These are phyloP conservation scores for Drosophila demipolita DNA, from an alignment of 2,888 invertebrate genomes.

Conservation along the genomic window DNA sequence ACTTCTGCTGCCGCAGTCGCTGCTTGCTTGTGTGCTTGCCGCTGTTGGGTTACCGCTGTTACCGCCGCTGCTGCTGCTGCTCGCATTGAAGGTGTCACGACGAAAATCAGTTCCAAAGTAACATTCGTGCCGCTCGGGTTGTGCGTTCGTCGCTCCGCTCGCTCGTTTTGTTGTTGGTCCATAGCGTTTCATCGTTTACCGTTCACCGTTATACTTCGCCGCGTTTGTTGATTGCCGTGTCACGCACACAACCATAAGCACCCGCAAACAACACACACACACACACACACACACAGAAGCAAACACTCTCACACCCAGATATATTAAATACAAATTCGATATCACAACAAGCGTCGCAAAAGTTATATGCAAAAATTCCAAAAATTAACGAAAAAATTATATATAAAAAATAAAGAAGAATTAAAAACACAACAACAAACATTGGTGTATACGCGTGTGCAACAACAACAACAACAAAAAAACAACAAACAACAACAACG, in stretches of 20 bases:
- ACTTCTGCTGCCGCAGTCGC: conserved; percentile 64
- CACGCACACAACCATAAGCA: conserved; percentile 30
- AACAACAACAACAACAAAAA: conserved; percentile 30
- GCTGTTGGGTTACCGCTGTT: conserved; percentile 21
- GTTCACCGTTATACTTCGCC: conserved; percentile 65
- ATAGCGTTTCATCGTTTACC: conserved; percentile 46
- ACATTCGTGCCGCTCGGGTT: conserved; percentile 84
- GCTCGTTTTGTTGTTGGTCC: conserved; percentile 63
- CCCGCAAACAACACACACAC: conserved; percentile 7
- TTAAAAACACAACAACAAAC: conserved; percentile 25
- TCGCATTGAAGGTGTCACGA: conserved; percentile 76
- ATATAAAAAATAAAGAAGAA: conserved; percentile 2
- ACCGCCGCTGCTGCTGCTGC: conserved; percentile 53
- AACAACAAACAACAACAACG: conserved; percentile 20
- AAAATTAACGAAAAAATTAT: conserved; percentile 3
- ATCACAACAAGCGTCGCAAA: conserved; percentile 43
- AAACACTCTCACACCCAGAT: conserved; percentile 2
- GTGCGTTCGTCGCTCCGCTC: conserved; percentile 77
- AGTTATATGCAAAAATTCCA: conserved; percentile 30
- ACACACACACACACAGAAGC: conserved; percentile 9
- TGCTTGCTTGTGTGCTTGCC: conserved; percentile 28
- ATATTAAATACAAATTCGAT: conserved; percentile 19
- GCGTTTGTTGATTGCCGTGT: conserved; percentile 63
- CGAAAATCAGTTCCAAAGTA: conserved; percentile 84
- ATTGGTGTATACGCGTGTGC: conserved; percentile 55